Evolutionary conservation across 1,140 invertebrate genomes (phyloP).

Genomic region (Drosophila tani): DNA sequence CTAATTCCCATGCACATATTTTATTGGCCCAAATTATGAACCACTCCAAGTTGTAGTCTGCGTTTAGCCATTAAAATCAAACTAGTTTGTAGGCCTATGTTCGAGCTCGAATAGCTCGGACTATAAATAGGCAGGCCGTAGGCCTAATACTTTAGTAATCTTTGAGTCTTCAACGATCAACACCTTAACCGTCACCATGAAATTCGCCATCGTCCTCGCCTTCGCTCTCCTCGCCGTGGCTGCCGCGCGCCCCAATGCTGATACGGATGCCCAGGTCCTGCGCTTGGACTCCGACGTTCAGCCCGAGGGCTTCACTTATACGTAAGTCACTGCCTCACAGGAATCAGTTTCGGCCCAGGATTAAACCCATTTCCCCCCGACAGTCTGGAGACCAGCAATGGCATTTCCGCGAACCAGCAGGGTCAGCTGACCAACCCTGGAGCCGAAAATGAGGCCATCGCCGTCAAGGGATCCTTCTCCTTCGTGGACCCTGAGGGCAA

Average conservation of each 20-base stretch:
- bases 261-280: rapidly evolving
- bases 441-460: conserved; percentile 40
- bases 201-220: conserved; percentile 61
- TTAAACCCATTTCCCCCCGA: background rate
- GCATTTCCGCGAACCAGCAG: conserved; percentile 85
- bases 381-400: conserved; percentile 88
- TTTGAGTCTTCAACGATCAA: conserved; percentile 49
- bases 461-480: conserved; percentile 42
- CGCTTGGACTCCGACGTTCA: conserved; percentile 69
- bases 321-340: background rate
- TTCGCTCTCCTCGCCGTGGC: conserved; percentile 52
- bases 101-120: background rate
- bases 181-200: conserved; percentile 57
- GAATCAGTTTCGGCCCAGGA: background rate
- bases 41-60: background rate
- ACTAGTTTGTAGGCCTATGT: conserved; percentile 8
- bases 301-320: conserved; percentile 39
- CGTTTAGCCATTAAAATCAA: conserved; percentile 18
- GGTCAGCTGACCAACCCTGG: conserved; percentile 13
- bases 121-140: conserved; percentile 12
- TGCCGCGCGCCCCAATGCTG: background rate
- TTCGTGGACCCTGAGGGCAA: conserved; percentile 55
- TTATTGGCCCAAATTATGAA: conserved; percentile 16
- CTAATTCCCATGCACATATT: conserved; percentile 18
- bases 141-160: conserved; percentile 30